Conservation (phyloP, 2,113 vertebrate genomes). For the Aphyosemion australe region DNA sequence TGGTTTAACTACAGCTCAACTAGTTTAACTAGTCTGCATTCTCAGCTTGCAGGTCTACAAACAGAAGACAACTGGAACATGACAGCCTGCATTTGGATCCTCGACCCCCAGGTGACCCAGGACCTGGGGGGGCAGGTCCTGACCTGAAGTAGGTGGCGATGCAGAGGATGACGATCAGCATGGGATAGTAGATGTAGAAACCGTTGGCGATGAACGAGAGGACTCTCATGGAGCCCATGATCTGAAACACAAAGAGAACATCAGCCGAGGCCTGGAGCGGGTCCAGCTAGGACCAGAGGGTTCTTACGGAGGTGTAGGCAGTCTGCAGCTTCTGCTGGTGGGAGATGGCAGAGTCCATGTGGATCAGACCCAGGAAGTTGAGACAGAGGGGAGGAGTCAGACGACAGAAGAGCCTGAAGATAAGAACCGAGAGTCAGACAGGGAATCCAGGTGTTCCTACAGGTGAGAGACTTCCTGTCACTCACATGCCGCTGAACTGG, state of each 20-base stretch:
- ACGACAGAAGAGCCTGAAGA: constrained; percentile 92
- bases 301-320: constrained; percentile 95
- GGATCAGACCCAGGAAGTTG: constrained; percentile 96
- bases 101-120: too few relatives aligned
- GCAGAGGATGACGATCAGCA: constrained; percentile 97
- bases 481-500: constrained; percentile 99
- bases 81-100: too few relatives aligned
- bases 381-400: constrained; percentile 95
- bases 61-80: too few relatives aligned
- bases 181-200: constrained; percentile 99
- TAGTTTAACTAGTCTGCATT: too few relatives aligned
- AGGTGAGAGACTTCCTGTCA: background rate
- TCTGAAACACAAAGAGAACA: constrained; percentile 73
- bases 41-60: too few relatives aligned
- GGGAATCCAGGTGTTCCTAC: background rate
- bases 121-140: constrained; percentile 11
- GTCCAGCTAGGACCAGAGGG: background rate
- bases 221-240: constrained; percentile 97
- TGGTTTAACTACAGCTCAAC: background rate
- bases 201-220: constrained; percentile 95
- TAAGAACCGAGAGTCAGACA: background rate
- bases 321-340: constrained; percentile 89
- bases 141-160: constrained; percentile 98
- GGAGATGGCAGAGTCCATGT: constrained; percentile 96
- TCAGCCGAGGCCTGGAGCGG: background rate